Percentiles rank a stretch among this genome's conserved stretches.
Evolutionary conservation across 2,113 vertebrate species (phyloP).

Genomic region (Loxodonta africana): DNA sequence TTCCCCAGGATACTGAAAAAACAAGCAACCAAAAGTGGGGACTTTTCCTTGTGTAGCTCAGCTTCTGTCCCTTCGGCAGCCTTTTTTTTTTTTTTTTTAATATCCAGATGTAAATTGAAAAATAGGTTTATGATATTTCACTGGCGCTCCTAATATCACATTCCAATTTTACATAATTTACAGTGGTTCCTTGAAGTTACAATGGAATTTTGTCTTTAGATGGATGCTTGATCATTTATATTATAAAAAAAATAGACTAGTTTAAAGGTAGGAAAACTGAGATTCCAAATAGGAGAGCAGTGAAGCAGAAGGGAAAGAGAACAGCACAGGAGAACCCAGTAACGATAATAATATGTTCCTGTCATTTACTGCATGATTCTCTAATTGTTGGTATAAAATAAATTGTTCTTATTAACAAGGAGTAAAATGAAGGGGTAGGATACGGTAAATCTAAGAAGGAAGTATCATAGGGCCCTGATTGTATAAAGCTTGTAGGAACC

Average conservation of each 20-base stretch:
- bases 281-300: background rate
- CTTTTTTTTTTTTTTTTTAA: background rate
- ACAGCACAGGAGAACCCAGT: background rate
- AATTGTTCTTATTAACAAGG: background rate
- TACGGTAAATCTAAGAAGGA: background rate
- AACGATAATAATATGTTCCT: fast-evolving
- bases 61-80: slow-evolving; percentile 46
- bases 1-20: slow-evolving; percentile 56
- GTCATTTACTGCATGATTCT: background rate
- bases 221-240: background rate
- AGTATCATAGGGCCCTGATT: fast-evolving
- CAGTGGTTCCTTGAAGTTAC: background rate
- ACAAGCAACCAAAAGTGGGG: slow-evolving; percentile 15
- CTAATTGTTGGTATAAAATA: background rate
- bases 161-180: background rate
- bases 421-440: background rate
- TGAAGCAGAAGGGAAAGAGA: background rate
- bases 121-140: background rate
- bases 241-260: background rate
- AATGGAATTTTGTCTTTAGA: background rate
- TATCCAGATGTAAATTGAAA: background rate
- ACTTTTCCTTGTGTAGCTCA: background rate
- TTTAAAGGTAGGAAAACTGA: background rate
- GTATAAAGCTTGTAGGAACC: background rate
- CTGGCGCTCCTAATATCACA: background rate